Evolutionary conservation across 2,113 vertebrate species (phyloP).

Genomic region (Columbina picui): DNA sequence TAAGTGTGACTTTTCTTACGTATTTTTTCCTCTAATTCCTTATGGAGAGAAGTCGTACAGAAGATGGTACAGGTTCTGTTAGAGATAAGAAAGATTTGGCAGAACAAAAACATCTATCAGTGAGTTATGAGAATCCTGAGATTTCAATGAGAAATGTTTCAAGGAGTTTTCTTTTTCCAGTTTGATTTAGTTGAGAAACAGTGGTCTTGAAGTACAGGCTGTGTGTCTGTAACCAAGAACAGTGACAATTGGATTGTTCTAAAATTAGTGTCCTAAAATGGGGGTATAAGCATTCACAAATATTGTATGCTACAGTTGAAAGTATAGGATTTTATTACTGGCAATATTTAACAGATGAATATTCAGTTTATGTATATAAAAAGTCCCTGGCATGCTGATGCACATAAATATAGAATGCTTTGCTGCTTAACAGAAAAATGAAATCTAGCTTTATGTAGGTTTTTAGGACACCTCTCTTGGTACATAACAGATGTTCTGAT

Average conservation of each 20-base stretch:
- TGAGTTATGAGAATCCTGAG: neutral
- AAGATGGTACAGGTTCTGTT: neutral
- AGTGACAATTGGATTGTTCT: neutral
- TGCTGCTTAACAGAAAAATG: neutral
- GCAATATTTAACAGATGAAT: neutral
- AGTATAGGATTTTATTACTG: neutral
- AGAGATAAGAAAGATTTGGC: neutral
- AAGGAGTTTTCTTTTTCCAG: neutral
- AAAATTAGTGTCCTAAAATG: neutral
- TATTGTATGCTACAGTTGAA: neutral
- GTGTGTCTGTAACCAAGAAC: neutral
- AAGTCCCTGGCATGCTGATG: neutral
- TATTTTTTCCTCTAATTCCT: neutral
- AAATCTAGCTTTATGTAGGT: conserved; percentile 3
- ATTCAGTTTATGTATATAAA: neutral
- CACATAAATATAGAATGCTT: neutral
- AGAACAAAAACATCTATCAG: neutral
- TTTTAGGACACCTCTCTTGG: conserved; percentile 42
- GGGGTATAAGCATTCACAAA: rapidly evolving
- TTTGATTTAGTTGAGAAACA: neutral
- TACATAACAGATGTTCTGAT: neutral
- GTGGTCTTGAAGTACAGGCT: neutral
- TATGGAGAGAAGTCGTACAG: neutral
- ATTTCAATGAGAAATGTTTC: neutral
- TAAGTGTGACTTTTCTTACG: rapidly evolving